A percentile compares a stretch with the other conserved stretches of the same genome.
phyloP scores from a whole-genome alignment of 2,797 vertebrate genomes.

The Hyperoplus lanceolatus region DNA sequence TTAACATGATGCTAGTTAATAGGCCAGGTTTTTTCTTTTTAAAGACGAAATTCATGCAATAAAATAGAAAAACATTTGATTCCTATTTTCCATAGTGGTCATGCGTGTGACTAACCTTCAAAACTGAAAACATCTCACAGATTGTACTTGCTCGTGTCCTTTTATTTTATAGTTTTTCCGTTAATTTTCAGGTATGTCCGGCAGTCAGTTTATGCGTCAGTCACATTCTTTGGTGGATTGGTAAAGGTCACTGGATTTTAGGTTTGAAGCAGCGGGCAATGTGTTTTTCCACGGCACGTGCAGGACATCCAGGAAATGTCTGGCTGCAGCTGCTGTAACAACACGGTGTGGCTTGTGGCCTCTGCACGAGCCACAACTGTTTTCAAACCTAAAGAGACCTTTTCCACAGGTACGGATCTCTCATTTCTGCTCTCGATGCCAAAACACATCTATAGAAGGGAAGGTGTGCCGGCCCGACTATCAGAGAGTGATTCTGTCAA shows the following conservation, averaged over 20 bases:
- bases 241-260: constrained; percentile 67
- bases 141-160: constrained; percentile 27
- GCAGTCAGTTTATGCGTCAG: constrained; percentile 65
- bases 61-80: constrained; percentile 19
- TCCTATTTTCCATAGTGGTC: constrained; percentile 40
- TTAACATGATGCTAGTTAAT: not conserved
- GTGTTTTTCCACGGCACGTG: constrained; percentile 72
- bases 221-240: constrained; percentile 65
- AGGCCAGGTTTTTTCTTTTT: constrained; percentile 13
- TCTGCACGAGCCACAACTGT: constrained; percentile 23
- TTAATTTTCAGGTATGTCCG: constrained; percentile 61
- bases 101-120: constrained; percentile 24
- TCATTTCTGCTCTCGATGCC: constrained; percentile 21
- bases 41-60: constrained; percentile 34
- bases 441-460: constrained; percentile 36
- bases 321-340: constrained; percentile 64
- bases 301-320: constrained; percentile 75
- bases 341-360: constrained; percentile 23
- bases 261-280: constrained; percentile 50
- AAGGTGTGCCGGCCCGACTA: constrained; percentile 3
- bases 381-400: constrained; percentile 43
- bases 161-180: constrained; percentile 68
- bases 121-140: constrained; percentile 61
- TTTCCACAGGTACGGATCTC: constrained; percentile 27
- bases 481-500: not conserved